Evolutionary conservation across 2,797 vertebrate genomes (phyloP).

Genomic region (Merluccius polli): DNA sequence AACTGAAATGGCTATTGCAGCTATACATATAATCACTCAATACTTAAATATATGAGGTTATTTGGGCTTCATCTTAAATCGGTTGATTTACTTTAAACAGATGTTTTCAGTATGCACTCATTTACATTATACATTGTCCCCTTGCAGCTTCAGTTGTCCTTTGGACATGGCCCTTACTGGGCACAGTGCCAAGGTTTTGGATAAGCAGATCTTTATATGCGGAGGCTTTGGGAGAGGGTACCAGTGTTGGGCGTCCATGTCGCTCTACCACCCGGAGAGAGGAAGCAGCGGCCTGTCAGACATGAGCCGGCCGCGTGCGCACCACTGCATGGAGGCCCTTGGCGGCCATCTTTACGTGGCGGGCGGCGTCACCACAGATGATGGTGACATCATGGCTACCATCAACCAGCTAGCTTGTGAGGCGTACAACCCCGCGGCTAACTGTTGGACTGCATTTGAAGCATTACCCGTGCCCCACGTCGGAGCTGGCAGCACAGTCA

Average conservation of each 20-base stretch:
- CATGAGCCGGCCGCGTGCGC: constrained; percentile 69
- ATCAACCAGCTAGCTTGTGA: constrained; percentile 63
- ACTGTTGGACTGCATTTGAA: constrained; percentile 57
- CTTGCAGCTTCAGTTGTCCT: constrained; percentile 58
- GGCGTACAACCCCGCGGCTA: constrained; percentile 51
- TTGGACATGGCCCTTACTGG: constrained; percentile 70
- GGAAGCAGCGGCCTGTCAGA: constrained; percentile 64
- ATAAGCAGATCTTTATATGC: constrained; percentile 66
- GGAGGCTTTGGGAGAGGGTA: constrained; percentile 73
- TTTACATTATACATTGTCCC: not conserved
- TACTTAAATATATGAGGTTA: not conserved
- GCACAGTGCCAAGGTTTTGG: constrained; percentile 45
- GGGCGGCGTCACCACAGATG: constrained; percentile 69
- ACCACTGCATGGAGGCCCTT: constrained; percentile 74
- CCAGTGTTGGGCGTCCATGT: constrained; percentile 65
- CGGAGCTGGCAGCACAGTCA: constrained; percentile 64
- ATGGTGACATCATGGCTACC: constrained; percentile 50
- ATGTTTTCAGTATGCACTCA: not conserved
- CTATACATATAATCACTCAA: not conserved
- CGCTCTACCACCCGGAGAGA: constrained; percentile 67
- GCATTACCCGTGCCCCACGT: constrained; percentile 68
- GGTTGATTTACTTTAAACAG: not conserved
- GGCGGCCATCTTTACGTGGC: constrained; percentile 59
- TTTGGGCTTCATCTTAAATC: not conserved
- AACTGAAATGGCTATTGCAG: not conserved